Percentiles rank a stretch among this genome's conserved stretches.
Conservation (phyloP, 2,888 invertebrate genomes). For the Uropetala carovei region DNA sequence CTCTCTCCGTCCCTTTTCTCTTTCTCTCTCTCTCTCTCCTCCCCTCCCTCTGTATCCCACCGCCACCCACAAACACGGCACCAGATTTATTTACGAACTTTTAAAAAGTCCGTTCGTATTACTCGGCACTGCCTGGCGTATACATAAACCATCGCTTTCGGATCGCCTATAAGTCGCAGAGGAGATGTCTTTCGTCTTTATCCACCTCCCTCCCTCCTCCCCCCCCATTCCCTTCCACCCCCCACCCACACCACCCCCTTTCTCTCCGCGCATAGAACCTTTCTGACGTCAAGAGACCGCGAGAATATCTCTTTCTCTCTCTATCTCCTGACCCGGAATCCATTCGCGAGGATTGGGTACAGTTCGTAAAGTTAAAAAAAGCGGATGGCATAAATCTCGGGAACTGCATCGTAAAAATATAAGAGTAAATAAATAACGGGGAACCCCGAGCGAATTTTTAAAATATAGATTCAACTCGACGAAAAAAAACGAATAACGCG, state of each 20-base stretch:
- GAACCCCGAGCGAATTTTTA: not conserved
- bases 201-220: not conserved
- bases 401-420: not conserved
- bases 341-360: slow-evolving; percentile 24
- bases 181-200: slow-evolving; percentile 7
- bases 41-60: not conserved
- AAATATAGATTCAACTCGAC: not conserved
- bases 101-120: not conserved
- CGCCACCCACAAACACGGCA: not conserved
- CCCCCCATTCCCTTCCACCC: too few species aligned
- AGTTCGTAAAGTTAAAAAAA: slow-evolving; percentile 30
- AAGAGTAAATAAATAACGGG: not conserved
- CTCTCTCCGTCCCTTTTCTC: not conserved
- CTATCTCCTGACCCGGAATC: not conserved
- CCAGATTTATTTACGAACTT: slow-evolving; percentile 25
- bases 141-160: slow-evolving; percentile 11
- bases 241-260: too few species aligned
- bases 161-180: not conserved
- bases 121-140: not conserved
- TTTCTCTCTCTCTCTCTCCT: not conserved
- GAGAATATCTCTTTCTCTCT: not conserved
- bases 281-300: not conserved
- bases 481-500: not conserved
- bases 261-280: not conserved
- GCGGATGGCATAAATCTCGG: not conserved